phyloP scores from a whole-genome alignment of 53 echinoderm and acorn worm genomes.

The Actinopyga echinites region DNA sequence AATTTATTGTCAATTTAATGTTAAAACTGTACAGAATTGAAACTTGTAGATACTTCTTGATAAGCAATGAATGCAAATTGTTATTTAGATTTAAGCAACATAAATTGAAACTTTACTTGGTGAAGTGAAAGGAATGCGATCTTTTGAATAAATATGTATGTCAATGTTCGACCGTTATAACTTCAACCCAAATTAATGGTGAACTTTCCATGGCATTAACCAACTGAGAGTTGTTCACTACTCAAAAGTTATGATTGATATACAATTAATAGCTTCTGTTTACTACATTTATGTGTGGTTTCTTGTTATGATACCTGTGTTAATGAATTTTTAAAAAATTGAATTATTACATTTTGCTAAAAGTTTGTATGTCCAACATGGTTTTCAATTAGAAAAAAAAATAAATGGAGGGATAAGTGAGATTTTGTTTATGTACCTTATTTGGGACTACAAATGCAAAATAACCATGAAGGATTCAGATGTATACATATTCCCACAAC shows the following conservation, averaged over 20 bases:
- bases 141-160: slow-evolving; percentile 7
- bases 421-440: no score
- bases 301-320: neutral
- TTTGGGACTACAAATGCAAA: no score
- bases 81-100: neutral
- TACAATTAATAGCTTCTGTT: neutral
- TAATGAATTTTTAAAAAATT: no score
- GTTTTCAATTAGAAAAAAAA: no score
- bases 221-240: neutral
- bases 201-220: neutral
- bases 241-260: neutral
- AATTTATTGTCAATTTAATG: neutral
- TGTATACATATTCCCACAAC: no score
- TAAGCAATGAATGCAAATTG: neutral
- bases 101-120: neutral
- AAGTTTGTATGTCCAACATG: no score
- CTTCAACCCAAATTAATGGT: neutral
- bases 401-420: no score
- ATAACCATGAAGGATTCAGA: no score
- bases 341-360: no score
- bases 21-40: neutral
- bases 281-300: neutral
- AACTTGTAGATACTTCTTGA: neutral
- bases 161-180: slow-evolving; percentile 13
- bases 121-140: neutral